A percentile compares a stretch with the other conserved stretches of the same genome.
phyloP scores from a whole-genome alignment of 30 jellyfish, hydroid and myxozoan species.

The Aurelia sp. region DNA sequence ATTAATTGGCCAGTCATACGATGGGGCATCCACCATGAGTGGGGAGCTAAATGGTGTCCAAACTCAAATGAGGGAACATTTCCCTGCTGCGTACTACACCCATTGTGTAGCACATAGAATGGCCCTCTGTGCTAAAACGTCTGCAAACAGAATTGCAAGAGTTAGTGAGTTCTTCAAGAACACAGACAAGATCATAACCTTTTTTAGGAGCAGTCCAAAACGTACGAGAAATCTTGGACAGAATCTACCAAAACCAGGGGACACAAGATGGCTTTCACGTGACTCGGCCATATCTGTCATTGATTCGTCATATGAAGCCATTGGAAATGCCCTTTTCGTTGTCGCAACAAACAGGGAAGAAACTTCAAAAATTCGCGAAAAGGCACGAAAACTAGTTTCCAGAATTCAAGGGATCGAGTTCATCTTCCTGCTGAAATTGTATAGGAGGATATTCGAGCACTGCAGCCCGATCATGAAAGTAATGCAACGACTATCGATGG shows the following conservation, averaged over 20 bases:
- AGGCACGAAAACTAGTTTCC: neutral
- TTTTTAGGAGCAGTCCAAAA: slow-evolving; percentile 48
- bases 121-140: slow-evolving; percentile 36
- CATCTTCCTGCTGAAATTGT: neutral
- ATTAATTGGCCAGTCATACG: slow-evolving; percentile 49
- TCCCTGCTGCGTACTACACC: slow-evolving; percentile 54
- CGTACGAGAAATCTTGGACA: slow-evolving; percentile 25
- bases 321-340: neutral
- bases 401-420: slow-evolving; percentile 12
- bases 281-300: slow-evolving; percentile 33
- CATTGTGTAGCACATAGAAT: slow-evolving; percentile 54
- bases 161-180: slow-evolving; percentile 45
- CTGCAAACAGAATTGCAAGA: slow-evolving; percentile 31
- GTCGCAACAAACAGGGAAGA: neutral
- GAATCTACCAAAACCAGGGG: slow-evolving; percentile 62
- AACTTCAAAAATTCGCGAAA: neutral
- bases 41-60: slow-evolving; percentile 21
- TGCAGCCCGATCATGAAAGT: slow-evolving; percentile 13
- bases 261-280: slow-evolving; percentile 32
- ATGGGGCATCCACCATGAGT: slow-evolving; percentile 43
- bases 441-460: neutral
- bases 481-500: slow-evolving; percentile 29
- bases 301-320: slow-evolving; percentile 6
- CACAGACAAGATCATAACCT: slow-evolving; percentile 6
- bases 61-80: neutral